These are phyloP conservation scores for Porites evermanni DNA, from an alignment of 92 coral and sea anemone genomes.

Conservation along the genomic window DNA sequence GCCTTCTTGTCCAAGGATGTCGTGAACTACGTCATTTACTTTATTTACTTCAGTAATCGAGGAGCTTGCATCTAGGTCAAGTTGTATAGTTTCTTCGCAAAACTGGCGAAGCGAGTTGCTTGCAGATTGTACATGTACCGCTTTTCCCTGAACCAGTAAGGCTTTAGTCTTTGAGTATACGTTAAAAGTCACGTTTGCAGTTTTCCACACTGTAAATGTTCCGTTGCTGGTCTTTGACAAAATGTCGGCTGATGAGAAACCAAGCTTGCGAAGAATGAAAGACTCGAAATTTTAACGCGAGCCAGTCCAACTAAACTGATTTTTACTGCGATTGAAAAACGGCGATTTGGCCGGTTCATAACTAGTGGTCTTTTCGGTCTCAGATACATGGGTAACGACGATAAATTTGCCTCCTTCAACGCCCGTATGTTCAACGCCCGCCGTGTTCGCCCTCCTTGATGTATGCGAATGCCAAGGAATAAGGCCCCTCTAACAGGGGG, in stretches of 20 bases:
- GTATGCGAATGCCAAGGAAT: no score
- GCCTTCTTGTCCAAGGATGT: no score
- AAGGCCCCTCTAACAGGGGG: no score
- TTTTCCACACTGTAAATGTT: slow-evolving; percentile 45
- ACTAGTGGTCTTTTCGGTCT: slow-evolving; percentile 4
- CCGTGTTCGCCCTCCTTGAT: no score
- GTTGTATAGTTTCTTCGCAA: no score
- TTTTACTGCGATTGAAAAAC: slow-evolving; percentile 32
- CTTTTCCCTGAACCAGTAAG: slow-evolving; percentile 49
- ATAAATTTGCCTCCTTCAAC: no score
- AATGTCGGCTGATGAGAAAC: slow-evolving; percentile 28
- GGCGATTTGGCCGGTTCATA: slow-evolving; percentile 27
- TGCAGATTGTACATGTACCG: neutral
- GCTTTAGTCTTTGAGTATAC: slow-evolving; percentile 35
- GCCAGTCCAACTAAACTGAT: slow-evolving; percentile 35
- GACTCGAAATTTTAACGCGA: slow-evolving; percentile 28
- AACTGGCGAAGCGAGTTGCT: no score
- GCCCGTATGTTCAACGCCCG: no score
- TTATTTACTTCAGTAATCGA: no score
- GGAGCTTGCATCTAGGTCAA: no score
- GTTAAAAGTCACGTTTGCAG: slow-evolving; percentile 51
- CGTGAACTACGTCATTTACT: no score
- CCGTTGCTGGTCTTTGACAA: slow-evolving; percentile 25
- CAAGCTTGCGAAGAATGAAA: slow-evolving; percentile 20
- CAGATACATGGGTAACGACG: neutral